phyloP scores from a whole-genome alignment of 2,113 vertebrate species.

The Stigmatopora nigra region DNA sequence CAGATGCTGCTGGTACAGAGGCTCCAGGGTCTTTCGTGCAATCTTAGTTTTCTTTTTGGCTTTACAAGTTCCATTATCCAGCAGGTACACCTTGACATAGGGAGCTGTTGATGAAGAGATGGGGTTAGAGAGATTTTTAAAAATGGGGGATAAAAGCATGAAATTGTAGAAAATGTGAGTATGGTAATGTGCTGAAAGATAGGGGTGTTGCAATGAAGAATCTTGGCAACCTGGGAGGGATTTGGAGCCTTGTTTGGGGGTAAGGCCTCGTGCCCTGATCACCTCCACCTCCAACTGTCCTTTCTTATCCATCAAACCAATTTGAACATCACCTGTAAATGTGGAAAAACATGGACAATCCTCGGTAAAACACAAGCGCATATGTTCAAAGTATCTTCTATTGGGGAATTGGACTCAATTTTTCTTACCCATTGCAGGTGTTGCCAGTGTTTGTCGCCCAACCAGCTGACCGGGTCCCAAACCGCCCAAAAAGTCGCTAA shows the following conservation, averaged over 20 bases:
- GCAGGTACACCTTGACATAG: constrained; percentile 95
- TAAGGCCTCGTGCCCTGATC: constrained; percentile 95
- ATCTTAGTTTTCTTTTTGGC: constrained; percentile 99
- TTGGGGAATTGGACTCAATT: no score
- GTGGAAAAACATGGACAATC: background rate
- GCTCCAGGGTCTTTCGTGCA: constrained; percentile 97
- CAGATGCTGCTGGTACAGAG: constrained; percentile 93
- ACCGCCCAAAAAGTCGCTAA: constrained; percentile 97
- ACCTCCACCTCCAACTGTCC: constrained; percentile 97
- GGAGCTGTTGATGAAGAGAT: constrained; percentile 72
- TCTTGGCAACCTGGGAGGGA: constrained; percentile 83
- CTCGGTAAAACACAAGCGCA: background rate
- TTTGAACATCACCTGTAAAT: constrained; percentile 89
- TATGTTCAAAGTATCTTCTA: no score
- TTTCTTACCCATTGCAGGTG: constrained; percentile 87
- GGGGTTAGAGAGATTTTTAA: background rate
- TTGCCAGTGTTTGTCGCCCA: constrained; percentile 92
- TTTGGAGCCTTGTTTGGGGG: constrained; percentile 92
- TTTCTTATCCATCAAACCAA: constrained; percentile 97
- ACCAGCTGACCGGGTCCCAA: constrained; percentile 94
- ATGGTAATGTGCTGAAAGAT: no score
- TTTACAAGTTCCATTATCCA: constrained; percentile 93
- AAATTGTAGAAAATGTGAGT: background rate
- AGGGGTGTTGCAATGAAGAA: background rate
- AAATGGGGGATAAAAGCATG: background rate